Evolutionary conservation across 2,888 invertebrate species (phyloP), one percentile per base, ranked within the genome.

Genomic region (Melinopterus prodromus): DNA sequence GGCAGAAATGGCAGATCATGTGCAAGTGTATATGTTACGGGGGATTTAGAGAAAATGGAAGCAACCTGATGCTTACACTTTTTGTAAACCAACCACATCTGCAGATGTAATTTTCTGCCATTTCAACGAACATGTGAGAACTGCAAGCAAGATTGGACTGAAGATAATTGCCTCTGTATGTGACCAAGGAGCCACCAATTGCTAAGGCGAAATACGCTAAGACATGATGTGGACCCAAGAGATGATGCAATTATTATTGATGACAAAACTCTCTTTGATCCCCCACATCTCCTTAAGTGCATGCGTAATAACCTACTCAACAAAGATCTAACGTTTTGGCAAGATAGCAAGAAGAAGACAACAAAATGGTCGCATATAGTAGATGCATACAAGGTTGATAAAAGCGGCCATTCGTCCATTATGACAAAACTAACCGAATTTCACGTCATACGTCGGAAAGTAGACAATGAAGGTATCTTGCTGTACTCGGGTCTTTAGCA

Each of bases 381-480:
- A 26, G 77, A 71, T 26, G 82, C 83, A 1, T 83, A 83, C 71
- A 71, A 81, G 14, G 80, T 83, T 14, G 82, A 82, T 74, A 35
- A 69, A 53, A 69, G 74, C 26, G 79, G 79, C 16, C 76, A 77
- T 16, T 70, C 81, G n/a, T 70, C 78, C 7, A 77, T 70, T 14
- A 81, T 82, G 80, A 80, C 81, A 14, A 81, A 82, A 72, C 35
- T 83, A 36, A 82, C 81, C 1, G 82, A 81, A 6, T n/a, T 6
- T n/a, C n/a, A n/a, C n/a, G n/a, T n/a, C n/a, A n/a, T n/a, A n/a
- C n/a, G n/a, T n/a, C n/a, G n/a, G n/a, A n/a, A n/a, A n/a, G n/a
- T n/a, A n/a, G n/a, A n/a, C n/a, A 74, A 79, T 70, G 79, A 79
- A 77, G 38, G 81, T 77, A 16, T 79, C 76, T n/a, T 14, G 5